Conservation (phyloP, 2,113 vertebrate species). For the Lagopus leucura region DNA sequence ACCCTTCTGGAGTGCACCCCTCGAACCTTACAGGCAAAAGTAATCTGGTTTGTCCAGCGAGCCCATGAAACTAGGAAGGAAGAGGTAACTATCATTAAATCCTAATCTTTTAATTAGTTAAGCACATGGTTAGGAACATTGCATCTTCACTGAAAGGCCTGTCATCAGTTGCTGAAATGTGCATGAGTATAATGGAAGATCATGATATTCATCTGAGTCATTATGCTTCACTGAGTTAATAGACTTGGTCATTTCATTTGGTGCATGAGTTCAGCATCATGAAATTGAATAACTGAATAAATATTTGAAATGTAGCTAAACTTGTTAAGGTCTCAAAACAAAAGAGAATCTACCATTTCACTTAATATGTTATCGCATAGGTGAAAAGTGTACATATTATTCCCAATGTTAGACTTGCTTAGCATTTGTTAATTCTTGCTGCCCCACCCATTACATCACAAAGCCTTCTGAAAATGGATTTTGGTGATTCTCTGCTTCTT, state of each 20-base stretch:
- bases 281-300: neutral
- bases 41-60: conserved; percentile 90
- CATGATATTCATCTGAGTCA: neutral
- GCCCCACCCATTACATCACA: neutral
- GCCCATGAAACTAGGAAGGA: conserved; percentile 80
- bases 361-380: neutral
- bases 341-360: neutral
- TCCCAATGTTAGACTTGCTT: neutral
- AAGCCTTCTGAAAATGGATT: neutral
- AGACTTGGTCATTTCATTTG: neutral
- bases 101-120: neutral
- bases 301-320: neutral
- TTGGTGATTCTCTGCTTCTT: neutral
- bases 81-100: conserved; percentile 79
- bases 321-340: neutral
- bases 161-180: neutral
- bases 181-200: neutral
- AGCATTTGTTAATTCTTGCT: neutral
- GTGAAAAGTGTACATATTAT: neutral
- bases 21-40: conserved; percentile 91
- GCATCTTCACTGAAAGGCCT: neutral
- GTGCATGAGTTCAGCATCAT: neutral
- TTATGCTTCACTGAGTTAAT: neutral
- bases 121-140: neutral
- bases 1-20: conserved; percentile 93